Evolutionary conservation across 2,888 invertebrate species (phyloP).

Genomic region (Tenthredo scrophulariae): DNA sequence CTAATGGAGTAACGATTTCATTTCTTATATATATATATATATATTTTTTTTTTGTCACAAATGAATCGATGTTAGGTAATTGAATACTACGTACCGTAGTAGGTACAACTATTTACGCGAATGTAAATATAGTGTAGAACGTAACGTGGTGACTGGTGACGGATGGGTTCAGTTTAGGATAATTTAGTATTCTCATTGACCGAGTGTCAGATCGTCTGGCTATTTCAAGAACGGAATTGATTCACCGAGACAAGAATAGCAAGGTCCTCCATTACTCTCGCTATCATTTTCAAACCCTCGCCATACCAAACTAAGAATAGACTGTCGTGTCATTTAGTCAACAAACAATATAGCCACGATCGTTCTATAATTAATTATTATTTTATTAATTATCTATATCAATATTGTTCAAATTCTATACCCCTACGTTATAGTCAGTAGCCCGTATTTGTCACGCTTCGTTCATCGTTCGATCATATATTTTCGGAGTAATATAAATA

Average conservation of each 20-base stretch:
- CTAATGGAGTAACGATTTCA: too few species aligned
- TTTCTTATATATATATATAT: too few species aligned
- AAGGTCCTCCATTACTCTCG: background rate
- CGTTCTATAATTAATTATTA: background rate
- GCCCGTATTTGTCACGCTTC: background rate
- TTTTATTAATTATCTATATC: background rate
- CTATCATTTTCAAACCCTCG: slow-evolving; percentile 47
- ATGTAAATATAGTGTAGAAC: slow-evolving; percentile 58
- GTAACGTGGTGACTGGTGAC: background rate
- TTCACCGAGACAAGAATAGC: slow-evolving; percentile 23
- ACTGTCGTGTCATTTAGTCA: background rate
- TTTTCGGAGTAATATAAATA: background rate
- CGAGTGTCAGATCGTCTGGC: slow-evolving; percentile 44
- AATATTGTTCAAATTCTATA: background rate
- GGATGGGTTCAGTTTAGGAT: slow-evolving; percentile 6
- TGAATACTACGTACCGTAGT: background rate
- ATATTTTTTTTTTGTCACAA: too few species aligned
- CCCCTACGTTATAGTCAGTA: background rate
- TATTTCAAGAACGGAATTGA: slow-evolving; percentile 21
- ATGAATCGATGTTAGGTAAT: background rate
- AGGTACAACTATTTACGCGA: slow-evolving; percentile 18
- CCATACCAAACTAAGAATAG: background rate
- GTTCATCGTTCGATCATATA: background rate
- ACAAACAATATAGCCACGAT: background rate
- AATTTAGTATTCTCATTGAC: slow-evolving; percentile 59